Conservation (phyloP, 2,797 vertebrate species). For the Gymnoscopelus microlampas region DNA sequence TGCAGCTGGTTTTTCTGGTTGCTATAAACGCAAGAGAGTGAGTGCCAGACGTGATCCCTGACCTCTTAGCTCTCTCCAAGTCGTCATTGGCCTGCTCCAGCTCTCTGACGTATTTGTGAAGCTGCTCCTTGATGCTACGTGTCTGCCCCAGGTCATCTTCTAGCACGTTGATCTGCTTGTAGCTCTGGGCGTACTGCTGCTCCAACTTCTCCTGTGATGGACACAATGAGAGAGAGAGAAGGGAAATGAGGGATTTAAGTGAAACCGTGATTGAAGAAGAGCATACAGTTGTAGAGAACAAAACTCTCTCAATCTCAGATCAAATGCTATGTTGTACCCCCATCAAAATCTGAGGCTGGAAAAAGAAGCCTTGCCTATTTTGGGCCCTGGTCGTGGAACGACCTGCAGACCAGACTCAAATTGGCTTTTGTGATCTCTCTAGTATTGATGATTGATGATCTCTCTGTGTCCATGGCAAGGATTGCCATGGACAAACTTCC, state of each 20-base stretch:
- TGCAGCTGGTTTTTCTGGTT: no score
- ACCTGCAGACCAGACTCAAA: no score
- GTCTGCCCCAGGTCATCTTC: conserved; percentile 97
- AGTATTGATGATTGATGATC: no score
- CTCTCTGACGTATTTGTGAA: conserved; percentile 96
- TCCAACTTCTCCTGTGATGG: conserved; percentile 92
- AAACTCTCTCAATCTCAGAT: background rate
- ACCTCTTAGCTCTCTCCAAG: conserved; percentile 97
- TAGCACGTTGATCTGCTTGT: conserved; percentile 93
- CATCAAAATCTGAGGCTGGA: no score
- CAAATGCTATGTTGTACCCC: no score
- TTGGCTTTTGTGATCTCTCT: background rate
- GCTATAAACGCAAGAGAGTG: no score
- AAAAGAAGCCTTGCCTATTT: no score
- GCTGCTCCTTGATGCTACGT: conserved; percentile 94
- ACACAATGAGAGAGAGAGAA: conserved; percentile 9
- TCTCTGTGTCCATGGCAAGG: no score
- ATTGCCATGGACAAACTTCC: no score
- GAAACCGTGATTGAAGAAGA: background rate
- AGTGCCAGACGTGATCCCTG: conserved; percentile 22
- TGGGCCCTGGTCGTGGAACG: background rate
- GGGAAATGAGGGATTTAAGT: background rate
- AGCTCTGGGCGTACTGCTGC: conserved; percentile 95
- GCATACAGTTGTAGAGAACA: background rate
- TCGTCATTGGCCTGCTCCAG: conserved; percentile 98